Percentiles rank a stretch among this genome's conserved stretches.
Conservation (phyloP, 2,888 invertebrate genomes). For the Thera obeliscata region DNA sequence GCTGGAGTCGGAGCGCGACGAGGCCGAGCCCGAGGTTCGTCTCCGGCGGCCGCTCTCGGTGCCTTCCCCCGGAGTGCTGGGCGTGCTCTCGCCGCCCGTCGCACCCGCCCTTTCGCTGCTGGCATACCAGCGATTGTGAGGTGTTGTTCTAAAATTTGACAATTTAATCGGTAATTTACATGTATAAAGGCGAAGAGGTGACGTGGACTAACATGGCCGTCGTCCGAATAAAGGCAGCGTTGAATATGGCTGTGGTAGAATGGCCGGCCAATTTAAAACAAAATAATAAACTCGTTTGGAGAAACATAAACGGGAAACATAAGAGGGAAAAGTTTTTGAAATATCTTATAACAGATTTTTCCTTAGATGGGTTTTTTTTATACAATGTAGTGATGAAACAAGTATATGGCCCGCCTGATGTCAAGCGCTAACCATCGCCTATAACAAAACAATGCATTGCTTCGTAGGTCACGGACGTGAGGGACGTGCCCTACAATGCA, state of each 20-base stretch:
- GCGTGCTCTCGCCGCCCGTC: constrained; percentile 59
- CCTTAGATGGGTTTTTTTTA: no score
- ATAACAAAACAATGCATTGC: no score
- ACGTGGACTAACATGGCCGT: background rate
- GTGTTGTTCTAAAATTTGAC: constrained; percentile 50
- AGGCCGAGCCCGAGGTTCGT: constrained; percentile 82
- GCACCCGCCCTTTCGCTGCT: constrained; percentile 59
- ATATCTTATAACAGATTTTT: no score
- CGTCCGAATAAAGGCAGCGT: background rate
- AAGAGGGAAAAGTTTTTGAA: no score
- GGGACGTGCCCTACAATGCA: no score
- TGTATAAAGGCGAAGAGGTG: background rate
- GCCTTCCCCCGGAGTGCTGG: constrained; percentile 77
- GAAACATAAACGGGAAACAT: no score
- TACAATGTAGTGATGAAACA: no score
- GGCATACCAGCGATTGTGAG: constrained; percentile 78
- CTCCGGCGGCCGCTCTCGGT: constrained; percentile 77
- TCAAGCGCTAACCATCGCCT: no score
- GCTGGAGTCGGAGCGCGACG: constrained; percentile 81
- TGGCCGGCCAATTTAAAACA: background rate
- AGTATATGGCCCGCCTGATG: no score
- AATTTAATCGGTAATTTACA: constrained; percentile 13
- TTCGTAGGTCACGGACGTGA: no score
- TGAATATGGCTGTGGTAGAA: no score
- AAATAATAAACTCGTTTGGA: no score